Evolutionary conservation across 2,888 invertebrate species (phyloP).

Genomic region (Lamproptera curius): DNA sequence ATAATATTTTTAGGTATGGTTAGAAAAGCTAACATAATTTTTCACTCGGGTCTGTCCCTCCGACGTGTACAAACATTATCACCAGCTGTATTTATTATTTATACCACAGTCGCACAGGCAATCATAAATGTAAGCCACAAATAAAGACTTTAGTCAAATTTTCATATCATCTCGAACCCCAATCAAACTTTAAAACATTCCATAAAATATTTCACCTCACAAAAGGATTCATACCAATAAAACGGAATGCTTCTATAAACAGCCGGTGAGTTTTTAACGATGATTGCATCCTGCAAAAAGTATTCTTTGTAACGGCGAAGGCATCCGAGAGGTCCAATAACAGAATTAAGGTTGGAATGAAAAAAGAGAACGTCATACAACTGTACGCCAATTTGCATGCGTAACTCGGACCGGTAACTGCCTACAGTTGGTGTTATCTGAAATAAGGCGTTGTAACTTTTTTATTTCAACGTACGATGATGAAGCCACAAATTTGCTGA

Average conservation of each 20-base stretch:
- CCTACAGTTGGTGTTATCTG: constrained; percentile 47
- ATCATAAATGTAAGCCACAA: no score
- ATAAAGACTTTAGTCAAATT: no score
- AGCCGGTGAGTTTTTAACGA: constrained; percentile 4
- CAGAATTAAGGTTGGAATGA: constrained; percentile 46
- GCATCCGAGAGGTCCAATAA: constrained; percentile 42
- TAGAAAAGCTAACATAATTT: no score
- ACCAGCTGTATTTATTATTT: no score
- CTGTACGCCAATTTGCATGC: constrained; percentile 57
- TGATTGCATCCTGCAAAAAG: constrained; percentile 17
- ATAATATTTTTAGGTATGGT: no score
- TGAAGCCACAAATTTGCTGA: background rate
- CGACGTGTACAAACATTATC: no score
- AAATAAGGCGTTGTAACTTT: constrained; percentile 47
- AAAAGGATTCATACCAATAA: background rate
- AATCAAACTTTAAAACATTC: no score
- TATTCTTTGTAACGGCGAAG: constrained; percentile 31
- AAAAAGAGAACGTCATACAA: constrained; percentile 30
- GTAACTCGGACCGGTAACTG: constrained; percentile 52
- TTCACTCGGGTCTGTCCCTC: no score
- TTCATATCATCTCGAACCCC: no score
- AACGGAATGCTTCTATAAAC: background rate
- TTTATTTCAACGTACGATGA: constrained; percentile 41
- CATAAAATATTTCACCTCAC: background rate
- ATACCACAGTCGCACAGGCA: no score